Evolutionary conservation across 2,888 invertebrate species (phyloP).

Genomic region (Polydrusus cervinus): DNA sequence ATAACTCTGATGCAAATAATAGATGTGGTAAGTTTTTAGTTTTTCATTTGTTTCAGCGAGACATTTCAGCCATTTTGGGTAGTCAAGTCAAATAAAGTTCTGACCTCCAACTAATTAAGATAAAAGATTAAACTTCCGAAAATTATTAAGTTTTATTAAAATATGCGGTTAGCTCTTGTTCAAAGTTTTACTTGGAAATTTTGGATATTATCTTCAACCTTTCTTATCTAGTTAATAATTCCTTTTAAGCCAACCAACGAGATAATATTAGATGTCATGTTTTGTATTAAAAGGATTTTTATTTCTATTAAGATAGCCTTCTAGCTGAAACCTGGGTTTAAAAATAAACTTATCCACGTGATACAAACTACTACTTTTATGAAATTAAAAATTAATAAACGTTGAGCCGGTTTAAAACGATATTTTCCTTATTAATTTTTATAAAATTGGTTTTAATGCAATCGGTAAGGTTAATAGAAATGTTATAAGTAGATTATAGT

Average conservation of each 20-base stretch:
- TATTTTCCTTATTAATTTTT: too few relatives aligned
- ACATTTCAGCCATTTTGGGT: conserved; percentile 34
- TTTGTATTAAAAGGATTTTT: conserved; percentile 18
- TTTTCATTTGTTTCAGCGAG: conserved; percentile 30
- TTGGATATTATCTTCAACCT: conserved; percentile 39
- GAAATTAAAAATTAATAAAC: background rate
- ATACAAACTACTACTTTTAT: background rate
- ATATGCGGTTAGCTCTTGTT: conserved; percentile 39
- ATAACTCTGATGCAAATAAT: conserved; percentile 98
- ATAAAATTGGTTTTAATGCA: too few relatives aligned
- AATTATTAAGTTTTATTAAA: conserved; percentile 46
- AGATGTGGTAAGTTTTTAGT: conserved; percentile 87
- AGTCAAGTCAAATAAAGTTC: conserved; percentile 39
- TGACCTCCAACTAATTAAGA: conserved; percentile 48
- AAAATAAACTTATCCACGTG: background rate
- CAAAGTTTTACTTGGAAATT: conserved; percentile 41
- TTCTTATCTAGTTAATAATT: conserved; percentile 28
- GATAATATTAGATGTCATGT: conserved; percentile 25
- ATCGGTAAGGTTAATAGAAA: too few relatives aligned
- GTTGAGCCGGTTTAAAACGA: too few relatives aligned
- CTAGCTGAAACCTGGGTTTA: background rate
- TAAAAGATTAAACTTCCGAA: conserved; percentile 50
- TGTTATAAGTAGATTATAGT: too few relatives aligned
- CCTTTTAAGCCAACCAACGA: conserved; percentile 21
- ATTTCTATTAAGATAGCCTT: conserved; percentile 4